Conservation (phyloP, 1,140 invertebrate species). For the Leucophenga varia region DNA sequence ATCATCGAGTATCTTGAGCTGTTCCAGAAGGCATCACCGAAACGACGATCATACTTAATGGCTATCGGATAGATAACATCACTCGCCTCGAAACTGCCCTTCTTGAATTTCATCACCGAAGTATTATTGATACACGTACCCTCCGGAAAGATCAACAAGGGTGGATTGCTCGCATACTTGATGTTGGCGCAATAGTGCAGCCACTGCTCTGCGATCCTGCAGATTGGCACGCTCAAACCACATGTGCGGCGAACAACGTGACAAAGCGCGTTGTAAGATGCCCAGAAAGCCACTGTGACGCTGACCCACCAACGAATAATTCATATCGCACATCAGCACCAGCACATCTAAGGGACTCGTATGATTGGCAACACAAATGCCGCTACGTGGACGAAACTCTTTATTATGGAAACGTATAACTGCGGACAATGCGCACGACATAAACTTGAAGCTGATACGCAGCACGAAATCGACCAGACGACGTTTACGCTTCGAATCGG, state of each 20-base stretch:
- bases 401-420: conserved; percentile 24
- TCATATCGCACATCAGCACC: conserved; percentile 31
- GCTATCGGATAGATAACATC: conserved; percentile 31
- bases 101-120: conserved; percentile 38
- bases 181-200: conserved; percentile 14
- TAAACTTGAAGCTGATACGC: conserved; percentile 20
- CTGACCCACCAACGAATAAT: conserved; percentile 36
- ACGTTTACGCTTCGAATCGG: conserved; percentile 15
- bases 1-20: conserved; percentile 32
- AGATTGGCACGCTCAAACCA: conserved; percentile 30
- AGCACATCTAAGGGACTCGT: conserved; percentile 34
- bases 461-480: conserved; percentile 12
- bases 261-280: conserved; percentile 22
- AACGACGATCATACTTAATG: conserved; percentile 28
- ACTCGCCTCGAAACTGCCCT: conserved; percentile 34
- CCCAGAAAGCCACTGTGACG: conserved; percentile 33
- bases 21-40: conserved; percentile 35
- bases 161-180: conserved; percentile 10
- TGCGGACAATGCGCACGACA: conserved; percentile 26
- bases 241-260: conserved; percentile 26
- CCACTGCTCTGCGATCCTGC: conserved; percentile 21
- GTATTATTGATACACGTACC: conserved; percentile 41
- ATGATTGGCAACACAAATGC: conserved; percentile 39
- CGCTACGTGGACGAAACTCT: conserved; percentile 14
- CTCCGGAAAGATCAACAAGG: conserved; percentile 33